Evolutionary conservation across 2,113 vertebrate species (phyloP).

Genomic region (Myrmecobius fasciatus): DNA sequence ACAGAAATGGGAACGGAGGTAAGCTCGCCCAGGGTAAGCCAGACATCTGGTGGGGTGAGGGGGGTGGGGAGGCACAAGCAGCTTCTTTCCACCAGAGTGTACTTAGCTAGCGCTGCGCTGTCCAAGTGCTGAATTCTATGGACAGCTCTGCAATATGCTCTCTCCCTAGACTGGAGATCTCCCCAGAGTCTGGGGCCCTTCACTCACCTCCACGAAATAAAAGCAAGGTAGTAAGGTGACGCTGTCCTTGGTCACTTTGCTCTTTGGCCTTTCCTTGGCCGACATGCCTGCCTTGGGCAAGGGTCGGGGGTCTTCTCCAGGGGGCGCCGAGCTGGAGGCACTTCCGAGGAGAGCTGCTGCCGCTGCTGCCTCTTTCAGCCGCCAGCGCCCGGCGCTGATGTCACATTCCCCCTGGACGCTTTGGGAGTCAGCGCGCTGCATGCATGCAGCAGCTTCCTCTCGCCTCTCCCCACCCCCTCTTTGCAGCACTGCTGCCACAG

Average conservation of each 20-base stretch:
- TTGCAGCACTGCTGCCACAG: conserved; percentile 59
- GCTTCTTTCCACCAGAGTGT: not conserved
- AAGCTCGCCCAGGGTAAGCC: not conserved
- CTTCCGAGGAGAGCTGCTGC: conserved; percentile 61
- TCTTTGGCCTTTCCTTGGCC: conserved; percentile 89
- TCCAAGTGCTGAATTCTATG: conserved; percentile 21
- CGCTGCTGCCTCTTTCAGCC: conserved; percentile 64
- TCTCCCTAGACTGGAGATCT: conserved; percentile 30
- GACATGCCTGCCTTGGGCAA: conserved; percentile 87
- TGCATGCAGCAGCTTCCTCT: conserved; percentile 52
- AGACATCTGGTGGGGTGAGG: not conserved
- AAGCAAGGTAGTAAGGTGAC: conserved; percentile 97
- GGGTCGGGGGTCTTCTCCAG: conserved; percentile 43
- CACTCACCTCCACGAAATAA: conserved; percentile 98
- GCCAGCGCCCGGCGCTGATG: conserved; percentile 76
- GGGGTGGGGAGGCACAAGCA: conserved; percentile 10
- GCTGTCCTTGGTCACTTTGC: conserved; percentile 93
- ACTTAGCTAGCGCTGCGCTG: not conserved
- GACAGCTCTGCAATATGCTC: conserved; percentile 64
- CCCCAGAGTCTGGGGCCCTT: not conserved
- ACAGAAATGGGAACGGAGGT: not conserved
- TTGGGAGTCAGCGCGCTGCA: conserved; percentile 77
- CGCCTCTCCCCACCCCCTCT: conserved; percentile 61
- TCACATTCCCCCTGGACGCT: conserved; percentile 82
- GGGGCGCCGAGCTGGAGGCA: conserved; percentile 68